Evolutionary conservation across 2,888 invertebrate species (phyloP), one percentile per base, ranked within the genome.

Genomic region (Pseudanteris insignis): DNA sequence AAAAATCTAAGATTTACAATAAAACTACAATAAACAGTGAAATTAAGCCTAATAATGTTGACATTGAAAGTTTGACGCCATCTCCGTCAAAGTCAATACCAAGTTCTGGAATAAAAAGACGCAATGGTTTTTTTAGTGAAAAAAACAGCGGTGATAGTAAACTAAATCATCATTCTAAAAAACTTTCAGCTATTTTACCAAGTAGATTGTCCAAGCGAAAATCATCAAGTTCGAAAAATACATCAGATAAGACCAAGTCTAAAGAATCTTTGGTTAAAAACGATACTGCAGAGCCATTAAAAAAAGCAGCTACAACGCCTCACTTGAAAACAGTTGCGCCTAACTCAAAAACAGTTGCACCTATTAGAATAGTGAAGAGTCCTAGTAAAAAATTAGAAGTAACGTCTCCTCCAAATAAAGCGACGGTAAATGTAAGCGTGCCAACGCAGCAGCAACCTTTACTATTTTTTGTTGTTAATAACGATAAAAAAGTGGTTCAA

Each of bases 111-210:
- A 15, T 29, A 2, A 60, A 60, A 2, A 26, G 57, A 14, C 47
- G 53, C 2, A 62, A 62, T n/a, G 62, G 62, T 7, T 53, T 62
- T 14, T 57, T 57, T n/a, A 38, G 51, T 1, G 51, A 62, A 6
- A 62, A 62, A 11, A 29, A 28, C n/a, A 7, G 33, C 1, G 37
- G 33, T 2, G 54, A 61, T 2, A 2, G 13, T 1, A 61, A 50
- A 13, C 15, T 21, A 1, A 62, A 57, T 26, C 25, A 57, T n/a
- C 62, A 53, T 1, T 36, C 55, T 5, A 62, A 62, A 9, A 62
- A 57, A 13, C 13, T 58, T 0, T 58, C 57, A 1, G 63, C 48
- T 1, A 63, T 63, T n/a, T 10, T 63, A n/a, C 63, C 63, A 1
- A 54, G 54, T 13, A 24, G 58, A 4, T 54, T 58, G 1, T 58